Conservation (phyloP, 2,888 invertebrate species). For the Apeira syringaria region DNA sequence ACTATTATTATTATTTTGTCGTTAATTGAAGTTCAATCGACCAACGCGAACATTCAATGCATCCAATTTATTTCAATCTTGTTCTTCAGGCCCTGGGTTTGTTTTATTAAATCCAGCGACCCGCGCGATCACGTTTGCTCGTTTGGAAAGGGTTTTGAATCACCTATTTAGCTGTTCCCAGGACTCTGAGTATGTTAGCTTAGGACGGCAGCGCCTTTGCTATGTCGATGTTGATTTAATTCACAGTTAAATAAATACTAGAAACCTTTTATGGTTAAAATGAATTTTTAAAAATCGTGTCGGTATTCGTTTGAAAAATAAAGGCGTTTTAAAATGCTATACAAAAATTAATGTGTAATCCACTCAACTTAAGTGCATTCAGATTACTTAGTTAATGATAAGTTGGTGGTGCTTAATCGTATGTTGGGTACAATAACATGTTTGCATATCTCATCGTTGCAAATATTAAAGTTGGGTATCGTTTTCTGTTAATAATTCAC, state of each 20-base stretch:
- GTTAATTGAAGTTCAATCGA: neutral
- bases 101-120: constrained; percentile 16
- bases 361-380: too few relatives aligned
- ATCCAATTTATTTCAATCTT: constrained; percentile 4
- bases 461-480: too few relatives aligned
- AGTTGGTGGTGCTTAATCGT: too few relatives aligned
- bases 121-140: constrained; percentile 7
- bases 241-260: constrained; percentile 8
- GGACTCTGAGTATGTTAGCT: constrained; percentile 6
- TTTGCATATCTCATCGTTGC: too few relatives aligned
- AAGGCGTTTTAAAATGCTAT: too few relatives aligned
- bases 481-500: too few relatives aligned
- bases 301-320: too few relatives aligned
- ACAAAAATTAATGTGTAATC: too few relatives aligned
- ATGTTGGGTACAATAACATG: too few relatives aligned
- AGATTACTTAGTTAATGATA: too few relatives aligned
- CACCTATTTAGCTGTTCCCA: constrained; percentile 9
- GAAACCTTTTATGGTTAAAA: neutral
- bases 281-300: too few relatives aligned
- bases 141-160: constrained; percentile 10
- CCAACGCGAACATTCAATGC: neutral
- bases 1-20: too few relatives aligned
- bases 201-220: constrained; percentile 10
- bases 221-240: neutral
- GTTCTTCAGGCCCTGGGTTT: constrained; percentile 1